These are phyloP conservation scores for Oeneis ivallda DNA, from an alignment of 2,888 invertebrate species.

Conservation along the genomic window DNA sequence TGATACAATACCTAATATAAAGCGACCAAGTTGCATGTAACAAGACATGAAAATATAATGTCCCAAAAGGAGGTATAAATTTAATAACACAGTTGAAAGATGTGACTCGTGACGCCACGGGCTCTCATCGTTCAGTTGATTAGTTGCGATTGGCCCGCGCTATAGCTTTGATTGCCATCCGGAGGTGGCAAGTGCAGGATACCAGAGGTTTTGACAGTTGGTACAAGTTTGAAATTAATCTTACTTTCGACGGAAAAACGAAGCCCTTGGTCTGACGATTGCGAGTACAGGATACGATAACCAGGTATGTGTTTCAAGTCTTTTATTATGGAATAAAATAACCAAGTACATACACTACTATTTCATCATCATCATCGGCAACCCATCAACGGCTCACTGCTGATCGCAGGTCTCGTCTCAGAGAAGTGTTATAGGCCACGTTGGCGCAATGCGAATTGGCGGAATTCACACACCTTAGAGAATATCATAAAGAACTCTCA, in stretches of 20 bases:
- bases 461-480: too few species aligned
- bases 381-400: too few species aligned
- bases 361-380: too few species aligned
- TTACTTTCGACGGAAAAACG: background rate
- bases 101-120: constrained; percentile 29
- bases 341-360: too few species aligned
- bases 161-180: constrained; percentile 55
- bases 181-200: constrained; percentile 39
- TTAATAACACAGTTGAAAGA: constrained; percentile 8
- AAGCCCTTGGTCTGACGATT: background rate
- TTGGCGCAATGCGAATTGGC: too few species aligned
- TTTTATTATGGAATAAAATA: too few species aligned
- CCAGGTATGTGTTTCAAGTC: too few species aligned
- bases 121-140: constrained; percentile 46
- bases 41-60: background rate
- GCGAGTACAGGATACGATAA: background rate
- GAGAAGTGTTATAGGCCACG: too few species aligned
- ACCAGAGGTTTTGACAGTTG: constrained; percentile 42
- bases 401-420: too few species aligned
- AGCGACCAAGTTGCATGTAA: too few species aligned
- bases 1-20: too few species aligned
- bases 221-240: background rate
- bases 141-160: constrained; percentile 46
- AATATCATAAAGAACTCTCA: too few species aligned
- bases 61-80: constrained; percentile 3